Percentiles rank a stretch among this genome's conserved stretches.
phyloP scores from a whole-genome alignment of 2,797 vertebrate species.

The Pangasius djambal region DNA sequence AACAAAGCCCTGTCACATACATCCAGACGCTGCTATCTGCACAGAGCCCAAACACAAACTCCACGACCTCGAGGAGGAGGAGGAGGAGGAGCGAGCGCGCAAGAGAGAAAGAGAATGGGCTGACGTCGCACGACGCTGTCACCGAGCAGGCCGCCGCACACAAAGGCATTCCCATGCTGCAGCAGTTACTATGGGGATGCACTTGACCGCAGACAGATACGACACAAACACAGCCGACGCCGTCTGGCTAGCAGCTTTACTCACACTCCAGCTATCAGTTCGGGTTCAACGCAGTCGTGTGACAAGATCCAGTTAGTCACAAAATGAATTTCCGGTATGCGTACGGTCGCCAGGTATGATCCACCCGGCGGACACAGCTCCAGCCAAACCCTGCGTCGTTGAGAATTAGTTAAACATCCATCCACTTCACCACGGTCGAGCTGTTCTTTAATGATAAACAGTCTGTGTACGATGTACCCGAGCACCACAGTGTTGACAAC shows the following conservation, averaged over 20 bases:
- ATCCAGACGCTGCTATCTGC: slow-evolving; percentile 13
- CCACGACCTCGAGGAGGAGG: neutral
- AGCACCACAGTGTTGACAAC: neutral
- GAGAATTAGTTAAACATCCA: neutral
- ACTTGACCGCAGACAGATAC: slow-evolving; percentile 67
- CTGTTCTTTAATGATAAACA: neutral
- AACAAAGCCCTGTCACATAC: slow-evolving; percentile 47
- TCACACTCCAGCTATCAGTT: neutral
- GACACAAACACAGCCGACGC: slow-evolving; percentile 61
- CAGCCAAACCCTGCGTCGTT: neutral
- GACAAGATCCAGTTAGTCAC: neutral
- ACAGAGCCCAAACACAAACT: slow-evolving; percentile 29
- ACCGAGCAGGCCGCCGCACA: slow-evolving; percentile 45
- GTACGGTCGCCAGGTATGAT: neutral
- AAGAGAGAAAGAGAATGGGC: slow-evolving; percentile 20
- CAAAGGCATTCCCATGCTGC: slow-evolving; percentile 56
- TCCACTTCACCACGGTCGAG: neutral
- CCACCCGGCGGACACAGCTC: neutral
- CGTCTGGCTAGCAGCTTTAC: slow-evolving; percentile 59
- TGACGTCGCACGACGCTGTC: slow-evolving; percentile 49
- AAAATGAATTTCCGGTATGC: neutral
- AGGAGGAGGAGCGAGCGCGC: neutral
- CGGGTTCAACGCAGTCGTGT: neutral
- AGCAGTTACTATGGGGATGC: slow-evolving; percentile 68
- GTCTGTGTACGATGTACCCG: neutral